Percentiles rank a stretch among this genome's conserved stretches.
Evolutionary conservation across 2,797 vertebrate species (phyloP).

Genomic region (Cyprinodon diabolis): DNA sequence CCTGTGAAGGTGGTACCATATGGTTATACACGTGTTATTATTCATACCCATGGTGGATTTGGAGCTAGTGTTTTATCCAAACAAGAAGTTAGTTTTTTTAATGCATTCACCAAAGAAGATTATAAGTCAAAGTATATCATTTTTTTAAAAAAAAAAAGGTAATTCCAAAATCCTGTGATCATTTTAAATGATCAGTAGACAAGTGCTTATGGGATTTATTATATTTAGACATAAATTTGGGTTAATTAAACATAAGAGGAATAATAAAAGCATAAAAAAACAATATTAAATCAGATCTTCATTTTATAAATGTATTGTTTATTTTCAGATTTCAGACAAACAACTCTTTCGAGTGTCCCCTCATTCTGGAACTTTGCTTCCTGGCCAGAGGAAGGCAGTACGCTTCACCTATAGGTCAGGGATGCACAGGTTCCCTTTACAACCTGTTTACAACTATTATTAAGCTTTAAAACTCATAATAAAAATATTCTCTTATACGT

Average conservation of each 20-base stretch:
- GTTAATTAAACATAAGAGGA: neutral
- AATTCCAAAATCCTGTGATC: neutral
- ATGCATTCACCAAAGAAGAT: neutral
- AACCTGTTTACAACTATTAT: too few relatives aligned
- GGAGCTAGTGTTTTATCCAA: neutral
- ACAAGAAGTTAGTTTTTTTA: neutral
- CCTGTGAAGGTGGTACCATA: slow-evolving; percentile 83
- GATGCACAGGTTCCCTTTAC: neutral
- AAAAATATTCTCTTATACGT: neutral
- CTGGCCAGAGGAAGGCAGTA: slow-evolving; percentile 85
- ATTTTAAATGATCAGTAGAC: too few relatives aligned
- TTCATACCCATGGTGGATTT: neutral
- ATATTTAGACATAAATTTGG: too few relatives aligned
- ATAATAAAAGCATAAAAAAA: neutral
- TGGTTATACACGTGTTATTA: neutral
- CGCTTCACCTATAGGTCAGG: slow-evolving; percentile 88
- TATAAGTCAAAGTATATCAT: neutral
- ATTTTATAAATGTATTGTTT: neutral
- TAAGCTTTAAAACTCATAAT: neutral
- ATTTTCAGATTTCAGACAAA: slow-evolving; percentile 80
- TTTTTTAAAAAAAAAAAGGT: neutral
- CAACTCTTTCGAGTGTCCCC: slow-evolving; percentile 86
- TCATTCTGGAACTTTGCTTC: slow-evolving; percentile 83
- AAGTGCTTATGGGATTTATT: too few relatives aligned
- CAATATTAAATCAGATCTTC: neutral